Percentiles rank a stretch among this genome's conserved stretches.
These are phyloP conservation scores for Furnarius figulus DNA, from an alignment of 2,113 vertebrate species.

Conservation along the genomic window DNA sequence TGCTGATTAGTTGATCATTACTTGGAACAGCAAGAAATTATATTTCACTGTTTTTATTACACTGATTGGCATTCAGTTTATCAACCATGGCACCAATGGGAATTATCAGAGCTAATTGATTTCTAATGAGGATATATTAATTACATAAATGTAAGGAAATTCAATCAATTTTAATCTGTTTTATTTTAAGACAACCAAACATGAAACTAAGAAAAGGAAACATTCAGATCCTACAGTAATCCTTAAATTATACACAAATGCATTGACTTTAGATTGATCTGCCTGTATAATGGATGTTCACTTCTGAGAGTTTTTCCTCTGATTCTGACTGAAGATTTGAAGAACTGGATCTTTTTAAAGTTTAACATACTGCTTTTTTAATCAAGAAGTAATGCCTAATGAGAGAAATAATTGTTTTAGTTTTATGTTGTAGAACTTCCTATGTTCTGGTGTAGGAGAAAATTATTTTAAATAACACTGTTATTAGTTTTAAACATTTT, in stretches of 20 bases:
- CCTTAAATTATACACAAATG: neutral
- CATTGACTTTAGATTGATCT: neutral
- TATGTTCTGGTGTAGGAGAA: neutral
- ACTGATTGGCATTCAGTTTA: conserved; percentile 56
- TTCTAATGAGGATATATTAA: conserved; percentile 72
- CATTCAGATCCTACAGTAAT: neutral
- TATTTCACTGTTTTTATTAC: conserved; percentile 64
- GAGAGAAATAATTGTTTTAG: conserved; percentile 9
- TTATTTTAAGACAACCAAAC: conserved; percentile 57
- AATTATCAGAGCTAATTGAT: conserved; percentile 69
- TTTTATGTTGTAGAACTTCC: neutral
- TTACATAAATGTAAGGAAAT: conserved; percentile 53
- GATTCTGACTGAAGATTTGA: conserved; percentile 17
- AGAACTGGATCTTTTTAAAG: neutral
- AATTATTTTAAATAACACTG: neutral
- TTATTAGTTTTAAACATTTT: conserved; percentile 3
- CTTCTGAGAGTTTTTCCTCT: neutral
- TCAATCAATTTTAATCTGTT: conserved; percentile 41
- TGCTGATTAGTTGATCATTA: conserved; percentile 72
- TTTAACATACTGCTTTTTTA: neutral
- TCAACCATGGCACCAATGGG: conserved; percentile 44
- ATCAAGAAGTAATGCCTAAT: neutral
- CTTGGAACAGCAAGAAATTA: conserved; percentile 75
- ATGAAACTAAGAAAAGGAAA: neutral
- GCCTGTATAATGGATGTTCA: neutral